Percentiles rank a stretch among this genome's conserved stretches.
These are phyloP conservation scores for Chinchilla lanigera DNA, from an alignment of 2,113 vertebrate species.

Conservation along the genomic window DNA sequence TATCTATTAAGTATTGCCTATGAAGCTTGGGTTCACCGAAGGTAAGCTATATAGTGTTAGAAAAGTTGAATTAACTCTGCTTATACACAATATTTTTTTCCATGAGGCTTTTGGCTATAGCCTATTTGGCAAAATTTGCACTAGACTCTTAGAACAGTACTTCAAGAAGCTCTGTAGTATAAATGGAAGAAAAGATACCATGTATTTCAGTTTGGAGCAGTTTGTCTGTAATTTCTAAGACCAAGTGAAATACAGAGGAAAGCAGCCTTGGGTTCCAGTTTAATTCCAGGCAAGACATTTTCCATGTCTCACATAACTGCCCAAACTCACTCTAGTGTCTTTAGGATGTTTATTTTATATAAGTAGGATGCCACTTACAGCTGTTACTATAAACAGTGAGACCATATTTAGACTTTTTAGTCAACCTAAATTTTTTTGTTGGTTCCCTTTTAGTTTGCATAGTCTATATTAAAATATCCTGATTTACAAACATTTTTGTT, in stretches of 20 bases:
- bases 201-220: background rate
- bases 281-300: background rate
- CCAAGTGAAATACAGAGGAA: background rate
- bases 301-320: background rate
- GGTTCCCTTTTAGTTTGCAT: background rate
- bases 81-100: background rate
- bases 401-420: background rate
- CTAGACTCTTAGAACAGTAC: background rate
- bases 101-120: background rate
- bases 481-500: background rate
- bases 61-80: background rate
- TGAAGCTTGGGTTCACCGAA: background rate
- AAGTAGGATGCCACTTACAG: background rate
- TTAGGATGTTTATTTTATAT: background rate
- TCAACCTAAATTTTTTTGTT: background rate
- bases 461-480: background rate
- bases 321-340: background rate
- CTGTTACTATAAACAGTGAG: background rate
- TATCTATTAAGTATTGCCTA: background rate
- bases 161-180: background rate
- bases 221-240: background rate
- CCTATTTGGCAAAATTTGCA: background rate
- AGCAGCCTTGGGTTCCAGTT: background rate
- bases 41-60: background rate
- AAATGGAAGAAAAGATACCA: background rate